Evolutionary conservation across 2,113 vertebrate genomes (phyloP), one percentile per base, ranked within the genome.

Genomic region (Rhabdomys dilectus): DNA sequence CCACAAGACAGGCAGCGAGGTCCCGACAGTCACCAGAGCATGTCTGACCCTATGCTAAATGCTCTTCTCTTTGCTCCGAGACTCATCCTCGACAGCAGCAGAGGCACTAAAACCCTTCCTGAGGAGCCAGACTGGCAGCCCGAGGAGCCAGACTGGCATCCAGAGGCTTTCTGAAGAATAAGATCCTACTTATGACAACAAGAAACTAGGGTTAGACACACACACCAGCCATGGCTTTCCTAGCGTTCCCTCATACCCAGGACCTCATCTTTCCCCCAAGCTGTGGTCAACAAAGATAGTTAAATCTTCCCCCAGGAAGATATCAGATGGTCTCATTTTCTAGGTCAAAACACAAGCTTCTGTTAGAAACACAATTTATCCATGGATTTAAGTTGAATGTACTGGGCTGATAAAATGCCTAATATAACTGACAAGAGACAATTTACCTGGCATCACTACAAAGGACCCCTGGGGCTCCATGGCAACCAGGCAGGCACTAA

Each of bases 401-500:
- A 51, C 66, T 68, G 34, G 90, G 51, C 68, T 62, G 75, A 86
- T 48, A 31, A 60, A 84, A 91, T 45, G 22, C 29, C 70, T 91
- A 64, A 88, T 22, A 60, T 53, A 93, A 91, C 2, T 24, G 81
- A 85, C 0, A 77, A 85, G 84, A 91, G 62, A 85, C 90, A 56
- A 93, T 17, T 56, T 98, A 99, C 99, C 99, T 98, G 99, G 99
- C 99, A 99, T 99, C 95, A 99, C 99, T 84, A 99, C 99, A 1
- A 99, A 99, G 34, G 99, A 99, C 73, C 99, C 99, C 97, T 99
- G 99, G 10, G 99, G 99, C 98, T 99, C 99, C 99, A 99, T 99
- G 98, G 99, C 99, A 62, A 99, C 99, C 97, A 99, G 98, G 97
- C 99, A 99, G 99, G 99, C 99, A 98, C 99, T 99, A 97, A 99